Conservation (phyloP, 2,113 vertebrate genomes). For the Theristicus caerulescens region DNA sequence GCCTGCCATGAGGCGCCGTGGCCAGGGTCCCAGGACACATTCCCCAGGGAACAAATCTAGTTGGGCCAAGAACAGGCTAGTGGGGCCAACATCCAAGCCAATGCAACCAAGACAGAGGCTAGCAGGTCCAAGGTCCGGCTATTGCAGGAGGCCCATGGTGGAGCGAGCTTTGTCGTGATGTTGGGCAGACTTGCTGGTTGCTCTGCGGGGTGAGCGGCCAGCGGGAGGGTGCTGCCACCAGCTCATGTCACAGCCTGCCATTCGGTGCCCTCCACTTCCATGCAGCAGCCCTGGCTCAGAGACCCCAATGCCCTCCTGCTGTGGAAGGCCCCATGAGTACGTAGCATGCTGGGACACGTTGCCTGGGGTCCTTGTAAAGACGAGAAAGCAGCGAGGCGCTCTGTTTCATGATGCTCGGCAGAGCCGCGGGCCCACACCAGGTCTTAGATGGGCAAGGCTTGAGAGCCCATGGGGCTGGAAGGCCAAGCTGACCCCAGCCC, state of each 20-base stretch:
- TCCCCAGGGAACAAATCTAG: neutral
- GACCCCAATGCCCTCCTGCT: slow-evolving; percentile 40
- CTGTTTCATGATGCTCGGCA: neutral
- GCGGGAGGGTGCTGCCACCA: neutral
- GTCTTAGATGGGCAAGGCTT: slow-evolving; percentile 27
- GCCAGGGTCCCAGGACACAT: rapidly evolving
- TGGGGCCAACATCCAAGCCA: neutral
- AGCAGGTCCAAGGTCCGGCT: neutral
- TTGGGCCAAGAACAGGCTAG: neutral
- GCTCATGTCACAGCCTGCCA: slow-evolving; percentile 1
- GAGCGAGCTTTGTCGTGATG: slow-evolving; percentile 38
- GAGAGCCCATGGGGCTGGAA: slow-evolving; percentile 59
- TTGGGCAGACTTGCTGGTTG: neutral
- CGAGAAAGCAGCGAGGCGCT: slow-evolving; percentile 13
- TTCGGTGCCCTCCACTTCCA: neutral
- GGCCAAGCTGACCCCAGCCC: slow-evolving; percentile 55
- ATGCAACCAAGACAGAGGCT: rapidly evolving
- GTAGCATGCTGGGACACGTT: slow-evolving; percentile 40
- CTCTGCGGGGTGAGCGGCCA: neutral
- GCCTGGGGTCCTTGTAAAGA: slow-evolving; percentile 57
- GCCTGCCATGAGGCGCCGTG: neutral
- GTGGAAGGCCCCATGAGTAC: slow-evolving; percentile 24
- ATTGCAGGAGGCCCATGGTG: neutral
- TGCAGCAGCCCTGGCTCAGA: slow-evolving; percentile 44
- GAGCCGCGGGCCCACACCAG: slow-evolving; percentile 5